These are phyloP conservation scores for Teleogryllus oceanicus DNA, from an alignment of 2,888 invertebrate genomes.

Conservation along the genomic window DNA sequence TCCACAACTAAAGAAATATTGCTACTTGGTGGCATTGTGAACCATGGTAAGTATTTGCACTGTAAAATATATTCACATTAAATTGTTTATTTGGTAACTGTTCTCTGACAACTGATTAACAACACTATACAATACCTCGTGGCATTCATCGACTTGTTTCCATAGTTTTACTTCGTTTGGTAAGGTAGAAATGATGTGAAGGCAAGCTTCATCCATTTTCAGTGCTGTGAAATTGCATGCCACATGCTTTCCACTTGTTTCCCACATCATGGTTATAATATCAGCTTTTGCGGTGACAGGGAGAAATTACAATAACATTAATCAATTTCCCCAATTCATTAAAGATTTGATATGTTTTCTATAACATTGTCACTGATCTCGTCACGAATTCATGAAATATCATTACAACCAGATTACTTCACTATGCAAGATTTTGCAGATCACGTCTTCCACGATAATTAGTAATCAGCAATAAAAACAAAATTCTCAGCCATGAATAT, in stretches of 20 bases:
- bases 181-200: slow-evolving; percentile 43
- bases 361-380: too few species aligned
- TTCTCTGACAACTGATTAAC: neutral
- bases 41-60: slow-evolving; percentile 43
- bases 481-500: neutral
- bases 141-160: slow-evolving; percentile 42
- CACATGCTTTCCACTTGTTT: neutral
- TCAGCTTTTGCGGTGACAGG: neutral
- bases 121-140: slow-evolving; percentile 40
- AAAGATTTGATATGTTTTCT: too few species aligned
- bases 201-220: slow-evolving; percentile 45
- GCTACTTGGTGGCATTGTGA: slow-evolving; percentile 40
- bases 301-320: neutral
- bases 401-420: too few species aligned
- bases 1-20: slow-evolving; percentile 43
- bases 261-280: neutral
- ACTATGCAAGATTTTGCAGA: too few species aligned
- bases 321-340: too few species aligned
- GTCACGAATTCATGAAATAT: too few species aligned
- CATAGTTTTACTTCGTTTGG: slow-evolving; percentile 40
- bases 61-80: slow-evolving; percentile 37
- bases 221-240: neutral
- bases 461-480: neutral
- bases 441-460: neutral
- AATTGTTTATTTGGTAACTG: neutral